phyloP scores from a whole-genome alignment of 2,888 invertebrate species.

The Tachystola acroxantha region DNA sequence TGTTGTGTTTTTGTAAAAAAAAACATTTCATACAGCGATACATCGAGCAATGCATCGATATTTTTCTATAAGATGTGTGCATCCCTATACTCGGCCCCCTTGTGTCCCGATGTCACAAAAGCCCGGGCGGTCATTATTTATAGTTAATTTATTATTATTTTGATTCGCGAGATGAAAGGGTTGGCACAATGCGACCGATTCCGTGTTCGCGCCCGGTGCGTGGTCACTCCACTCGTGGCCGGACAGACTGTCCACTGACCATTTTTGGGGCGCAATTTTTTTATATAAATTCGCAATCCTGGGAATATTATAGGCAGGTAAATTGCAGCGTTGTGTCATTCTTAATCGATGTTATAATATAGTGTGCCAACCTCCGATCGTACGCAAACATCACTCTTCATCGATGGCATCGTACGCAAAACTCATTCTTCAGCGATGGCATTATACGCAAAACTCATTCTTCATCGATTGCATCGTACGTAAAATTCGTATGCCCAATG shows the following conservation, averaged over 20 bases:
- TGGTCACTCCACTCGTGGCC: constrained; percentile 43
- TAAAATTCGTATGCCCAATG: no score
- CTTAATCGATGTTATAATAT: neutral
- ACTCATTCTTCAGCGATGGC: no score
- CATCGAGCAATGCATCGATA: no score
- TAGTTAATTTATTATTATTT: constrained; percentile 76
- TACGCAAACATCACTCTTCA: no score
- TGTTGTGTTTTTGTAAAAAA: no score
- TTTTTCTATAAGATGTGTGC: no score
- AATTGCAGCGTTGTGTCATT: neutral
- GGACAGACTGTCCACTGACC: constrained; percentile 31
- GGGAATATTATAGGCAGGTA: neutral
- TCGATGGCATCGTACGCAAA: no score
- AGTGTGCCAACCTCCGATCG: no score
- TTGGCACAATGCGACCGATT: constrained; percentile 53
- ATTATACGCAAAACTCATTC: no score
- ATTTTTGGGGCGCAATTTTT: constrained; percentile 30
- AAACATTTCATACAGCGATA: no score
- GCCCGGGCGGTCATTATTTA: constrained; percentile 58
- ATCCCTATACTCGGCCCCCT: no score
- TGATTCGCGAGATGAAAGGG: constrained; percentile 73
- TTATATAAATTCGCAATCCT: constrained; percentile 15
- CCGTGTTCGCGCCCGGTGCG: constrained; percentile 64
- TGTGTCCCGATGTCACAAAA: constrained; percentile 22
- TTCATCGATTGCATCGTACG: no score